Base-by-base conservation (phyloP, 2,113 vertebrate genomes). In the Callopanchax toddi region DNA sequence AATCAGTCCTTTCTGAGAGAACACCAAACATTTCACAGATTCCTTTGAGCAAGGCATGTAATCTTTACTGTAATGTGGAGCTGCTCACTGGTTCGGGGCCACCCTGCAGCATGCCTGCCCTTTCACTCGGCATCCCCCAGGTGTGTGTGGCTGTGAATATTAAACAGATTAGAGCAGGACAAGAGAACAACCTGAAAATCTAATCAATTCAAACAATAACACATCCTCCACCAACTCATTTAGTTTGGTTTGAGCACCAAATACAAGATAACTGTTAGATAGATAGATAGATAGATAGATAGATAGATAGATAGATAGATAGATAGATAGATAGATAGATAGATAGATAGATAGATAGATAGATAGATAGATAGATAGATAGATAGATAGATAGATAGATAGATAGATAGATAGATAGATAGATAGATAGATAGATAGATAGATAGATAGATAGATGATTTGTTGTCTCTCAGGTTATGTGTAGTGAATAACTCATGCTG, bases 371-470 rank as follows among this genome's bases (percentile, higher is more conserved):
- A n/a, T n/a, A n/a, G n/a, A n/a, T n/a, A n/a, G n/a, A n/a, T n/a
- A n/a, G n/a, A n/a, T n/a, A n/a, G n/a, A n/a, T n/a, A 60, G 37
- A 71, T 17, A 57, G 67, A 52, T 36, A 50, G 52, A 63, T 36
- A 53, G 60, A 67, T 42, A 44, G 42, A 67, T 60, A 49, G 54
- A 57, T 57, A 50, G 34, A 71, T 44, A 43, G 60, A 68, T 40
- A 55, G 58, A 76, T 64, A 60, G 57, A 73, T 29, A 55, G 50
- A 81, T 29, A 53, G 46, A 75, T 61, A 60, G 49, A 64, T 44
- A 57, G 22, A 65, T 25, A 67, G 48, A 75, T 25, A 64, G 63
- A 65, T n/a, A n/a, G n/a, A n/a, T n/a, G n/a, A n/a, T n/a, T n/a
- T n/a, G n/a, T n/a, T n/a, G n/a, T n/a, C n/a, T n/a, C n/a, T n/a